Evolutionary conservation across 2,113 vertebrate species (phyloP).

Genomic region (Gambusia affinis): DNA sequence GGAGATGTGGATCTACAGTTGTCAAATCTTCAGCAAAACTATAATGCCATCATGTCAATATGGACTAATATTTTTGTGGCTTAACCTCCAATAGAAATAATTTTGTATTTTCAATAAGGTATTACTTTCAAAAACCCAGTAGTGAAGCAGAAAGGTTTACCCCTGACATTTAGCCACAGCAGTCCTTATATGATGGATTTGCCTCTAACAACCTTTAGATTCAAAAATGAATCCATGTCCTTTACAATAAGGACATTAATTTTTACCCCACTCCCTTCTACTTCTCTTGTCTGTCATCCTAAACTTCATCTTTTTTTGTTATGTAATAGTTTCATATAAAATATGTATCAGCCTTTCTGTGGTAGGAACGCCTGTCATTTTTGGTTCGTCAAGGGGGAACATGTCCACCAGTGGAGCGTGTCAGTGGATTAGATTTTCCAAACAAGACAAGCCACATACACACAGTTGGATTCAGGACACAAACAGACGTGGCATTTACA

Average conservation of each 20-base stretch:
- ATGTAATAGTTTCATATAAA: conserved; percentile 32
- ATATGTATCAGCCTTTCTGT: conserved; percentile 50
- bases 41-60: background rate
- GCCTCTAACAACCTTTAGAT: conserved; percentile 7
- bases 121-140: background rate
- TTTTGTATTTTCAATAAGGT: background rate
- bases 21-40: background rate
- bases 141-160: background rate
- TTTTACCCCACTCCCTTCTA: background rate
- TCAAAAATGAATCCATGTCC: background rate
- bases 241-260: background rate
- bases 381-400: conserved; percentile 62
- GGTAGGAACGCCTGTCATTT: conserved; percentile 42
- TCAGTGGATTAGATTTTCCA: conserved; percentile 50
- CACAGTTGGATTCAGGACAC: conserved; percentile 23
- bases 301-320: conserved; percentile 10
- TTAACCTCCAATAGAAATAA: background rate
- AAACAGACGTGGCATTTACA: conserved; percentile 62
- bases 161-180: background rate
- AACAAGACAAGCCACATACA: conserved; percentile 20
- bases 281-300: background rate
- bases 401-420: conserved; percentile 45
- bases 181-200: background rate
- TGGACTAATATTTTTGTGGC: background rate
- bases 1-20: background rate